Evolutionary conservation across 2,888 invertebrate species (phyloP), one percentile per base, ranked within the genome.

Genomic region (Diaprepes abbreviatus): DNA sequence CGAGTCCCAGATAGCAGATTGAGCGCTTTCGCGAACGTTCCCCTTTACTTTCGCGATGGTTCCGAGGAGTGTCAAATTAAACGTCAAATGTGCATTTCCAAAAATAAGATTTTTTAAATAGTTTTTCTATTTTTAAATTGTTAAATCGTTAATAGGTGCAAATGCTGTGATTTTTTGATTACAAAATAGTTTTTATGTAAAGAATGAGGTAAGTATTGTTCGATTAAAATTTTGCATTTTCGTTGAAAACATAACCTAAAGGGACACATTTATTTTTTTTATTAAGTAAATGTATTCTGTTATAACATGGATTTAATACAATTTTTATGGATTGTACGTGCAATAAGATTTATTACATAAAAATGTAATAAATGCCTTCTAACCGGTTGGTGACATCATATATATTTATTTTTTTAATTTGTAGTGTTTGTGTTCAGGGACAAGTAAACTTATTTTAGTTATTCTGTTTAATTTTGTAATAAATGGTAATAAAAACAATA

Each of bases 141-240:
- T 52, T 52, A 52, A 62, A 38, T 62, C 50, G 24, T 19, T 24
- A 38, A 14, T 62, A 54, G 9, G 12, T 64, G n/a, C 24, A 31
- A 45, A 59, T 59, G 59, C 24, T 31, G 14, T 38, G 14, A n/a
- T 14, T 38, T 24, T 19, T 36, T 17, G 14, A 28, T 16, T 24
- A 43, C 24, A 16, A 16, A 31, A 60, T 17, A 54, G 14, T 9
- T 59, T 54, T 54, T 14, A 64, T 24, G 43, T 55, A 21, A 31
- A 64, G 36, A 64, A 64, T 64, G 63, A 64, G 28, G 63, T 64
- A 64, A 64, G 54, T 64, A 24, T 12, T 21, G 10, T 50, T 28
- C 5, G n/a, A 16, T 43, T 43, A n/a, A n/a, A n/a, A n/a, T 31
- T 57, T 36, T 36, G 1, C 38, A 21, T 21, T 12, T 36, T 14